Evolutionary conservation across 2,113 vertebrate species (phyloP).

Genomic region (rat (Rattus norvegicus)): DNA sequence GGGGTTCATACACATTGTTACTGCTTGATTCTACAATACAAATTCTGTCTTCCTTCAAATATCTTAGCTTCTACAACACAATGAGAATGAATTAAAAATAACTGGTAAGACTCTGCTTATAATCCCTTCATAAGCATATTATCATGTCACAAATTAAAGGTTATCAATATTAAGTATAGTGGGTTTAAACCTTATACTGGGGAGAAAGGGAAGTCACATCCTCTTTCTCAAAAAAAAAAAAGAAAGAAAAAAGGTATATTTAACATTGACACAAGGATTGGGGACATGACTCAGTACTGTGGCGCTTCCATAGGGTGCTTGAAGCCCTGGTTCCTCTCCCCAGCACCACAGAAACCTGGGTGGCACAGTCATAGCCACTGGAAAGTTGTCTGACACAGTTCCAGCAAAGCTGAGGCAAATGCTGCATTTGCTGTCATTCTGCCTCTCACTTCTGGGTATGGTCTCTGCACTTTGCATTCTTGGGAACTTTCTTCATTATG

Average conservation of each 20-base stretch:
- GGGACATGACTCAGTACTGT: too few species aligned
- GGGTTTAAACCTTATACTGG: neutral
- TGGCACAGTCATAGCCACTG: too few species aligned
- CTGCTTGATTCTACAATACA: slow-evolving; percentile 26
- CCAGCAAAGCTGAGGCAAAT: too few species aligned
- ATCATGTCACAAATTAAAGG: slow-evolving; percentile 11
- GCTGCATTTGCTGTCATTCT: too few species aligned
- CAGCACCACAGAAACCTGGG: too few species aligned
- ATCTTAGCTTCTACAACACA: slow-evolving; percentile 12
- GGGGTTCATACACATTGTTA: slow-evolving; percentile 20
- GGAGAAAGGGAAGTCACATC: neutral
- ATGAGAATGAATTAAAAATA: slow-evolving; percentile 27
- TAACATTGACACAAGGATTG: neutral
- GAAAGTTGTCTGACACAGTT: too few species aligned
- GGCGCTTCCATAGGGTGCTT: neutral
- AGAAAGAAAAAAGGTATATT: too few species aligned
- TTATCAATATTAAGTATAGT: neutral
- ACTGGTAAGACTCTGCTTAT: neutral
- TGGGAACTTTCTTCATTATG: too few species aligned
- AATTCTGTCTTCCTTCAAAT: slow-evolving; percentile 27
- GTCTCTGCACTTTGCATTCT: too few species aligned
- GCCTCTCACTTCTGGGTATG: too few species aligned
- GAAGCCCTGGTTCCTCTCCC: neutral
- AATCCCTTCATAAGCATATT: neutral
- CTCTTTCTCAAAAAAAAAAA: slow-evolving; percentile 12